Evolutionary conservation across 2,888 invertebrate species (phyloP).

Genomic region (Spisula solida): DNA sequence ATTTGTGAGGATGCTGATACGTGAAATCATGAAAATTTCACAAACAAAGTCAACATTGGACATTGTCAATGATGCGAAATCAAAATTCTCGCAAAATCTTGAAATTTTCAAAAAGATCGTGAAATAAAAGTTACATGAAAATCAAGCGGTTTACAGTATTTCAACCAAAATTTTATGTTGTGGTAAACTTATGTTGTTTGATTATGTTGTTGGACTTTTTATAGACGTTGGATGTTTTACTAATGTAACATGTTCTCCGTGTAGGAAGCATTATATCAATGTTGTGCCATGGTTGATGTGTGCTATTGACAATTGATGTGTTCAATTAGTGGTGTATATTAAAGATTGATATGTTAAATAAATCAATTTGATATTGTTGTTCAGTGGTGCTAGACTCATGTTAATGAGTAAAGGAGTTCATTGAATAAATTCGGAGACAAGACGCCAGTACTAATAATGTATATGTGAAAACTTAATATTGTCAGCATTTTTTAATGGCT

Average conservation of each 20-base stretch:
- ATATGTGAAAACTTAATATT: neutral
- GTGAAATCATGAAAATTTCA: too few species aligned
- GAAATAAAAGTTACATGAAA: too few species aligned
- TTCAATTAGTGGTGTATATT: neutral
- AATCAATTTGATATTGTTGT: neutral
- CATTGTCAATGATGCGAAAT: too few species aligned
- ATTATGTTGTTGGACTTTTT: neutral
- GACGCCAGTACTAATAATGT: neutral
- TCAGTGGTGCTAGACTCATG: neutral
- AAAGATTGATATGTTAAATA: neutral
- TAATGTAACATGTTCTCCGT: too few species aligned
- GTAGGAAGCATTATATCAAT: neutral
- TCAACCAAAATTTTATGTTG: too few species aligned
- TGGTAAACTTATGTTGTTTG: neutral
- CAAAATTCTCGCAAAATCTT: too few species aligned
- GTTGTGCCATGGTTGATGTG: neutral
- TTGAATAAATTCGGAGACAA: neutral
- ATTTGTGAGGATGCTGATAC: too few species aligned
- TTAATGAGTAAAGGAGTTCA: neutral
- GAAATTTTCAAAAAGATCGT: too few species aligned
- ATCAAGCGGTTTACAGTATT: too few species aligned
- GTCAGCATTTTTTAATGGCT: neutral
- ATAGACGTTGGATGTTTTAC: too few species aligned
- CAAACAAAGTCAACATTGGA: too few species aligned
- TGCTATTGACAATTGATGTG: neutral